Evolutionary conservation across 2,113 vertebrate genomes (phyloP).

Genomic region (Herpailurus yagouaroundi): DNA sequence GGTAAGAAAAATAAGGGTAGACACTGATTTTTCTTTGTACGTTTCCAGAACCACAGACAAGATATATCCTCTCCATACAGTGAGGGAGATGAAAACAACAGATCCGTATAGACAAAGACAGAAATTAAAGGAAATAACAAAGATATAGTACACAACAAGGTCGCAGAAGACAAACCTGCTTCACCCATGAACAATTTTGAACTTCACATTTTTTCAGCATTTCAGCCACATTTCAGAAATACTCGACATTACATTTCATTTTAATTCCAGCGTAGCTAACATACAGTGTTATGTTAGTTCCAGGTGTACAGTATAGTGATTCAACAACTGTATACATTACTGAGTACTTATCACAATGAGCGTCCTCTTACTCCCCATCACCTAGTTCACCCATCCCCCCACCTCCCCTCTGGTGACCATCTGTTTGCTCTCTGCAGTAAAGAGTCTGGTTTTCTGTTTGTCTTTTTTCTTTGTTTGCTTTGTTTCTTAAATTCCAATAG

Average conservation of each 20-base stretch:
- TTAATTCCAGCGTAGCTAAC: not conserved
- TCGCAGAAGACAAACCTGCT: not conserved
- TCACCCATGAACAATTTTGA: not conserved
- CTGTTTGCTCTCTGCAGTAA: not conserved
- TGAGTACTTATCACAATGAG: not conserved
- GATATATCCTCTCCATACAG: not conserved
- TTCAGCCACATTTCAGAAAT: not conserved
- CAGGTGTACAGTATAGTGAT: not conserved
- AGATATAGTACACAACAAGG: not conserved
- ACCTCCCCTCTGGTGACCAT: not conserved
- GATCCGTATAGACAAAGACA: not conserved
- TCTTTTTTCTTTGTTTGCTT: not conserved
- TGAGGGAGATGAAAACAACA: not conserved
- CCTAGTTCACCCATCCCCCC: no score
- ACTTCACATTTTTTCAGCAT: not conserved
- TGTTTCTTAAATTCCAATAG: not conserved
- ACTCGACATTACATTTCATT: not conserved
- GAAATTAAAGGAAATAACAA: not conserved
- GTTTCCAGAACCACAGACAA: not conserved
- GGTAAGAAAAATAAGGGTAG: not conserved
- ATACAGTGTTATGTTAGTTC: no score
- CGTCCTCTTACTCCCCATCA: not conserved
- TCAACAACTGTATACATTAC: not conserved
- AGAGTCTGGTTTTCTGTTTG: not conserved
- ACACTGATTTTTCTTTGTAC: not conserved